Base-by-base conservation (phyloP, 2,888 invertebrate species). In the Ischnura elegans region DNA sequence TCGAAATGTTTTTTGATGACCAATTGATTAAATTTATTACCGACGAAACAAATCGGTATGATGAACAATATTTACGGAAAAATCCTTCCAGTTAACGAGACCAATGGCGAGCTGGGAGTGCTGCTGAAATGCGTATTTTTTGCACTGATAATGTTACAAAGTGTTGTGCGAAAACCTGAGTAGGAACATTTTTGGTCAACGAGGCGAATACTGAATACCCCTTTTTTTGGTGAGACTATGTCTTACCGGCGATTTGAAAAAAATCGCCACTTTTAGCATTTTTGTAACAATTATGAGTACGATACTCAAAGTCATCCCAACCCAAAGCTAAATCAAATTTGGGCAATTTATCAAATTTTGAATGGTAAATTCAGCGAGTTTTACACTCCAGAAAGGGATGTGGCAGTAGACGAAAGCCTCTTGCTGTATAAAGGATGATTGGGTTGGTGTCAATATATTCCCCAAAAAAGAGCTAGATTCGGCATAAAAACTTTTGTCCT, bases 361-460 rank as follows among this genome's bases (percentile, higher is more conserved):
- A 29, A 10, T 94, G 2, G 94, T 95, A 42, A 95, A 95, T 94
- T 95, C 95, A 94, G 95, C 95, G 94, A 93, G 95, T 51, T 93
- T 95, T 76, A 93, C n/a, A n/a, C n/a, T n/a, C n/a, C n/a, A n/a
- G n/a, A n/a, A n/a, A n/a, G n/a, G n/a, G n/a, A n/a, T n/a, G n/a
- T n/a, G n/a, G n/a, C n/a, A n/a, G n/a, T n/a, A n/a, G n/a, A n/a
- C n/a, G n/a, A n/a, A n/a, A n/a, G n/a, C n/a, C n/a, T n/a, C n/a
- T n/a, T n/a, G n/a, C n/a, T 95, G 93, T 95, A 94, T 90, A 95
- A 95, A 94, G 95, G 95, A 43, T 90, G 95, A 47, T 93, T 95
- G 36, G 94, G 95, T 16, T 95, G 95, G 95, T 94, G 94, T 13
- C 95, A 95, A 87, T 95, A 95, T n/a, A n/a, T n/a, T n/a, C n/a